Conservation (phyloP, 2,113 vertebrate genomes). For the Cinclus cinclus region DNA sequence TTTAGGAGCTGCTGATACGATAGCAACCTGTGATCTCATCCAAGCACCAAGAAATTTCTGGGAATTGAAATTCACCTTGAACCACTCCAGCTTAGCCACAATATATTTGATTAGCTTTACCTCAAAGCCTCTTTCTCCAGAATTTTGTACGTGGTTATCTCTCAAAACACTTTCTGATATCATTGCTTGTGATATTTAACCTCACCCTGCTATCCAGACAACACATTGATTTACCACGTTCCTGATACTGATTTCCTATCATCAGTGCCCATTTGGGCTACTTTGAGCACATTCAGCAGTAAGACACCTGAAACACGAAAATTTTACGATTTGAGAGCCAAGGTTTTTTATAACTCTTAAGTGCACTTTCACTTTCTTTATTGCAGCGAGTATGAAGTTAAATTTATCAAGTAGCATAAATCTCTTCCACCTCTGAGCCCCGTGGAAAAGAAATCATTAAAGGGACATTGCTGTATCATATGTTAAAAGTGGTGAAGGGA, state of each 20-base stretch:
- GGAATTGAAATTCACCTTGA: conserved; percentile 5
- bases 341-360: conserved; percentile 37
- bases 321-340: conserved; percentile 11
- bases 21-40: accelerated
- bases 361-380: conserved; percentile 36
- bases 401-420: conserved; percentile 25
- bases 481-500: not conserved
- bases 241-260: not conserved
- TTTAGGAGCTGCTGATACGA: not conserved
- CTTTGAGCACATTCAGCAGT: conserved; percentile 3
- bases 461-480: not conserved
- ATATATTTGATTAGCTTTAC: not conserved
- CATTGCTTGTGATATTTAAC: not conserved
- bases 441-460: not conserved
- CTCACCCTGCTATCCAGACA: not conserved
- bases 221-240: not conserved
- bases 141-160: not conserved
- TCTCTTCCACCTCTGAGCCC: not conserved
- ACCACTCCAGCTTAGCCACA: not conserved
- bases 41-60: not conserved
- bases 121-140: not conserved
- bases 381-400: not conserved
- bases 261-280: not conserved
- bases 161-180: not conserved
- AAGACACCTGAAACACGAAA: conserved; percentile 23